Evolutionary conservation across 2,797 vertebrate species (phyloP).

Genomic region (Phoxinus dragarum): DNA sequence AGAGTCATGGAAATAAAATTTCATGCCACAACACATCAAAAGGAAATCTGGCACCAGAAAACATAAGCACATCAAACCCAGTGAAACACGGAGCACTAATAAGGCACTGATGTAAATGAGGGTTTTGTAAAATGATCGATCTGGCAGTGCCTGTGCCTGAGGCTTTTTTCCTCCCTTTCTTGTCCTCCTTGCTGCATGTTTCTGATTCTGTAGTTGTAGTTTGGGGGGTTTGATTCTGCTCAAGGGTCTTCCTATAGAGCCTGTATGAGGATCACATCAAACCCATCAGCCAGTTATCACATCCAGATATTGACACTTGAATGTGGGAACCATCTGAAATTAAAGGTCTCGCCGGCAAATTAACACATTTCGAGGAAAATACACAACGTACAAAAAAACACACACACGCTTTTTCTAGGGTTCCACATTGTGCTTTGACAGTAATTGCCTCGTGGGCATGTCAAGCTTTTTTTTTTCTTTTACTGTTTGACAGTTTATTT

Average conservation of each 20-base stretch:
- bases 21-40: slow-evolving; percentile 49
- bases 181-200: not conserved
- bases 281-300: slow-evolving; percentile 40
- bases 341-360: slow-evolving; percentile 17
- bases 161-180: not conserved
- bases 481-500: slow-evolving; percentile 55
- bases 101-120: slow-evolving; percentile 53
- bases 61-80: slow-evolving; percentile 42
- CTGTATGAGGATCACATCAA: slow-evolving; percentile 41
- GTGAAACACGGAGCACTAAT: slow-evolving; percentile 42
- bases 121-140: slow-evolving; percentile 46
- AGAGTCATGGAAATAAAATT: slow-evolving; percentile 29
- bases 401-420: not conserved
- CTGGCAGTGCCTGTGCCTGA: slow-evolving; percentile 34
- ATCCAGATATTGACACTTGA: slow-evolving; percentile 47
- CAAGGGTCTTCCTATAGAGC: slow-evolving; percentile 34
- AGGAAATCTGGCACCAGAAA: slow-evolving; percentile 39
- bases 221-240: slow-evolving; percentile 35
- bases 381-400: not conserved
- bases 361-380: slow-evolving; percentile 11
- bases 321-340: slow-evolving; percentile 44
- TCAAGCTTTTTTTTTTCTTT: slow-evolving; percentile 52
- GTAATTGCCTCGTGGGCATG: slow-evolving; percentile 52
- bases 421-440: slow-evolving; percentile 51
- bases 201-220: slow-evolving; percentile 53